phyloP scores from a whole-genome alignment of 2,113 vertebrate species.

The Syngnathoides biaculeatus region DNA sequence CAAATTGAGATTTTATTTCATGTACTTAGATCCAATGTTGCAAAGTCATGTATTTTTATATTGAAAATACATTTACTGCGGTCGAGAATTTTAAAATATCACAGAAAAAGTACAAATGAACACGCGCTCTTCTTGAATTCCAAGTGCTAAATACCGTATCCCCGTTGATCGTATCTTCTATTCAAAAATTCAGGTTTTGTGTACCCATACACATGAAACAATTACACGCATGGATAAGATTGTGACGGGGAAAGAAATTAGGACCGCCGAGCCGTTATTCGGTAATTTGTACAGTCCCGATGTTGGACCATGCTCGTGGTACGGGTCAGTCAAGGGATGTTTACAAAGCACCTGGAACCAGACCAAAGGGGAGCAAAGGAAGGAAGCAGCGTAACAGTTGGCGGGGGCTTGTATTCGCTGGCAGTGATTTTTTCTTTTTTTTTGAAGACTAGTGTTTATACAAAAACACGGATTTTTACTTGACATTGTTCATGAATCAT shows the following conservation, averaged over 20 bases:
- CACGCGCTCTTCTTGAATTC: too few species aligned
- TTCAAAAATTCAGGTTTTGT: not conserved
- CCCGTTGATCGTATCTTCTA: not conserved
- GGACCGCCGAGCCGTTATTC: not conserved
- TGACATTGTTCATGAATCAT: not conserved
- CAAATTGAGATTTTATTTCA: too few species aligned
- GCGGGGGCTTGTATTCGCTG: not conserved
- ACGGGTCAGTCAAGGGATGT: not conserved
- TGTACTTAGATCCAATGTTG: too few species aligned
- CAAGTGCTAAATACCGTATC: not conserved
- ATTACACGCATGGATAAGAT: not conserved
- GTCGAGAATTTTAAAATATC: too few species aligned
- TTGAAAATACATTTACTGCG: not conserved
- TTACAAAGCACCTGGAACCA: conserved; percentile 13
- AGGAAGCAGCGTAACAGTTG: conserved; percentile 2
- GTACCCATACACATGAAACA: not conserved
- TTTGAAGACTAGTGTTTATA: not conserved
- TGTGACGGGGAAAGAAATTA: not conserved
- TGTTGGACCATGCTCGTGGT: not conserved
- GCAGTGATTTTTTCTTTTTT: not conserved
- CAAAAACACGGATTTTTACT: not conserved
- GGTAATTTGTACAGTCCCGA: not conserved
- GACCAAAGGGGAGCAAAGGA: not conserved
- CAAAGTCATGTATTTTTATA: not conserved
- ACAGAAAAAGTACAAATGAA: not conserved